Conservation (phyloP, 2,797 vertebrate genomes). For the Pogoniulus pusillus region DNA sequence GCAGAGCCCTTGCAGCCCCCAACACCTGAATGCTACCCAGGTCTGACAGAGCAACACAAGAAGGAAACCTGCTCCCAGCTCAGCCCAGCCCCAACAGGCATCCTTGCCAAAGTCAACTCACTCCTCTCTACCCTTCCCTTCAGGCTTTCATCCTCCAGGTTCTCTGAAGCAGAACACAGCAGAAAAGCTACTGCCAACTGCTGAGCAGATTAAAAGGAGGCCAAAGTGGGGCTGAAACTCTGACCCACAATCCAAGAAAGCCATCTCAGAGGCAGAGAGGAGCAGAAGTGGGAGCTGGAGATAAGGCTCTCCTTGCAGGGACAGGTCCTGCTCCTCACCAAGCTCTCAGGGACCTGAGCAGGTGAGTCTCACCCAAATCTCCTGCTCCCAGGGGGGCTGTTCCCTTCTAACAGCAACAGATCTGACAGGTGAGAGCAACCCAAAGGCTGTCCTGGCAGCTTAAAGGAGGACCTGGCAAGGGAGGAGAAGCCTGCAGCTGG, state of each 20-base stretch:
- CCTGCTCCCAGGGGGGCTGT: not conserved
- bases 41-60: not conserved
- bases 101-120: not conserved
- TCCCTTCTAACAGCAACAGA: slow-evolving; percentile 18
- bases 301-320: not conserved
- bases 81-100: not conserved
- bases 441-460: slow-evolving; percentile 18
- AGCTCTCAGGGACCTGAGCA: not conserved
- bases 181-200: not conserved
- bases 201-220: not conserved
- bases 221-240: not conserved
- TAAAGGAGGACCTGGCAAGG: not conserved
- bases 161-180: not conserved
- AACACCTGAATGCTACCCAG: not conserved
- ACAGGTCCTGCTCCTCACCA: accelerated
- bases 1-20: not conserved
- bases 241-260: not conserved
- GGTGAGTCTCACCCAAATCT: not conserved
- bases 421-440: not conserved
- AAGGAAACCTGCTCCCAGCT: not conserved
- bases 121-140: not conserved
- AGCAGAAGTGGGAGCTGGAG: not conserved
- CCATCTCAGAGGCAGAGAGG: not conserved
- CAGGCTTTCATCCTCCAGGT: not conserved
- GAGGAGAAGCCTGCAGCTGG: slow-evolving; percentile 37